Evolutionary conservation across 2,888 invertebrate genomes (phyloP).

Genomic region (Ectobius pallidus): DNA sequence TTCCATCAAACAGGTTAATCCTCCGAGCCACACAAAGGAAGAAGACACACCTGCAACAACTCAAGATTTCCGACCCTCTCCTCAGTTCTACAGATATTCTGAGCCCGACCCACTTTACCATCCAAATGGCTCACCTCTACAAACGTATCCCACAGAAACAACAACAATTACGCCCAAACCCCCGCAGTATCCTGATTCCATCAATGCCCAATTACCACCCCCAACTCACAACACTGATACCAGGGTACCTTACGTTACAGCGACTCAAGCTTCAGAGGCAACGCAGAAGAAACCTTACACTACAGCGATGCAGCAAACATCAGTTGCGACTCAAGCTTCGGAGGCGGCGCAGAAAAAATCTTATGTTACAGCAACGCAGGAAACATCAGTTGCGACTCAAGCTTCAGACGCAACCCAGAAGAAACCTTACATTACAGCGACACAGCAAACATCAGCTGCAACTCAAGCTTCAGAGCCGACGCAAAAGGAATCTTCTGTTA

Average conservation of each 20-base stretch:
- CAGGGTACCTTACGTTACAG: conserved; percentile 47
- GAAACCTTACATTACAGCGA: neutral
- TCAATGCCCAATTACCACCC: conserved; percentile 53
- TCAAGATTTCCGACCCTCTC: conserved; percentile 49
- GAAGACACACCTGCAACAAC: neutral
- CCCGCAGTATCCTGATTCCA: conserved; percentile 48
- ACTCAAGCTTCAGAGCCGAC: too few species aligned
- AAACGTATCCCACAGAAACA: conserved; percentile 26
- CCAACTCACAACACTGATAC: conserved; percentile 49
- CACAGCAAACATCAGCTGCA: too few species aligned
- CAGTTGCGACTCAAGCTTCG: too few species aligned
- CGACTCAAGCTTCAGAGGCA: conserved; percentile 44
- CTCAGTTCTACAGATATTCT: conserved; percentile 55
- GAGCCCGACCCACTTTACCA: conserved; percentile 59
- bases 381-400: too few species aligned
- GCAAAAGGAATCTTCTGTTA: too few species aligned
- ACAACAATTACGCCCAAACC: neutral
- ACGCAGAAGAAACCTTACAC: conserved; percentile 25
- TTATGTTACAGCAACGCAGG: too few species aligned
- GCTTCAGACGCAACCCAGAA: conserved; percentile 44
- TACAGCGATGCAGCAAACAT: too few species aligned
- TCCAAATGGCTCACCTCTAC: conserved; percentile 53
- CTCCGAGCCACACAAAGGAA: too few species aligned
- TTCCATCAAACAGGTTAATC: too few species aligned
- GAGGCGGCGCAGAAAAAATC: too few species aligned